Evolutionary conservation across 2,888 invertebrate species (phyloP).

Genomic region (Kuschelorhynchus macadamiae): DNA sequence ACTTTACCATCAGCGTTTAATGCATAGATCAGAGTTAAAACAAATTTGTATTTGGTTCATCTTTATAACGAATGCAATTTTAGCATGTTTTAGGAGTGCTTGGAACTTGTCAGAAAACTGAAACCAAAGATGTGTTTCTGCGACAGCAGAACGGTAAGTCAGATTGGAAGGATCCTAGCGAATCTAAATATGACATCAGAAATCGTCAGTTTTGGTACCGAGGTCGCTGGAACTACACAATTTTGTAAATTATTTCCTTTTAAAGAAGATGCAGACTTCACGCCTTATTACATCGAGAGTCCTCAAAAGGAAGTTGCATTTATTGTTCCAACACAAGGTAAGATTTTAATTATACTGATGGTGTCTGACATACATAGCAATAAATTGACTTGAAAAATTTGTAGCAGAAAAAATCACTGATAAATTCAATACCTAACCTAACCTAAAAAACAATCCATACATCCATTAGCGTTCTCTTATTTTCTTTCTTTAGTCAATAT

Average conservation of each 20-base stretch:
- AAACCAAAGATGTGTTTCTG: conserved; percentile 64
- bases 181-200: conserved; percentile 42
- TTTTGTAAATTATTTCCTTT: conserved; percentile 51
- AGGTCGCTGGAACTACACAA: conserved; percentile 49
- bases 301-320: conserved; percentile 60
- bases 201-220: conserved; percentile 55
- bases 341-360: too few relatives aligned
- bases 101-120: conserved; percentile 54
- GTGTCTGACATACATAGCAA: too few relatives aligned
- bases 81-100: conserved; percentile 56
- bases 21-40: too few relatives aligned
- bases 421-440: too few relatives aligned
- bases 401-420: too few relatives aligned
- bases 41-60: too few relatives aligned
- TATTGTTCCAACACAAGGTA: conserved; percentile 61
- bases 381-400: too few relatives aligned
- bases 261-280: conserved; percentile 54
- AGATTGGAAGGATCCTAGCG: conserved; percentile 55
- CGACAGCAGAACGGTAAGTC: conserved; percentile 58
- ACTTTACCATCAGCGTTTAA: too few relatives aligned
- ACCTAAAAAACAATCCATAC: too few relatives aligned
- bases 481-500: too few relatives aligned
- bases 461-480: too few relatives aligned
- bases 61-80: too few relatives aligned
- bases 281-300: conserved; percentile 54